A percentile compares a stretch with the other conserved stretches of the same genome.
These are phyloP conservation scores for Hydrotaea cyrtoneurina DNA, from an alignment of 2,888 invertebrate genomes.

Conservation along the genomic window DNA sequence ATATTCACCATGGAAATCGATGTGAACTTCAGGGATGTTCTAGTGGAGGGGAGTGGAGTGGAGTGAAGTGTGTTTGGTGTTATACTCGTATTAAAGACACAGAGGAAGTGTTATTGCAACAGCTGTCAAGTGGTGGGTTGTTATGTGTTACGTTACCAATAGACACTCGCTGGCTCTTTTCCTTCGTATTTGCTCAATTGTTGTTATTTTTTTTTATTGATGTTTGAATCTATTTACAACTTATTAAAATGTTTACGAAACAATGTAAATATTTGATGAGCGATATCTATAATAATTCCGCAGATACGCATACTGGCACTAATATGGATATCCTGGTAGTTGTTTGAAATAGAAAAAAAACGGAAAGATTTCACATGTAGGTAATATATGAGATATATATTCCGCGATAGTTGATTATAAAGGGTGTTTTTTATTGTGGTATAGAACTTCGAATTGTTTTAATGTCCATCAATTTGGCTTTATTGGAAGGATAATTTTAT, in stretches of 20 bases:
- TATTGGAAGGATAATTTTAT: too few relatives aligned
- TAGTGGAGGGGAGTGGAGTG: neutral
- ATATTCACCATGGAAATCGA: conserved; percentile 16
- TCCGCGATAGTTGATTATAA: too few relatives aligned
- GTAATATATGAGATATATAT: too few relatives aligned
- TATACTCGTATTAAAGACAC: conserved; percentile 14
- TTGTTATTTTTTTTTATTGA: conserved; percentile 38
- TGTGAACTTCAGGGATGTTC: conserved; percentile 10
- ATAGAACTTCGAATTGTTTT: too few relatives aligned
- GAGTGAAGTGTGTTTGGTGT: neutral
- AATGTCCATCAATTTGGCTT: too few relatives aligned
- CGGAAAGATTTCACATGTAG: too few relatives aligned
- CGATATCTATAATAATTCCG: conserved; percentile 53
- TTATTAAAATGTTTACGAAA: conserved; percentile 68
- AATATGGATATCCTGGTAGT: conserved; percentile 2
- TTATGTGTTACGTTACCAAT: neutral
- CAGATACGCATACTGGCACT: conserved; percentile 3
- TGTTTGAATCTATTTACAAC: conserved; percentile 54
- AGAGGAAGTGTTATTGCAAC: conserved; percentile 62
- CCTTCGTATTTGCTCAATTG: conserved; percentile 57
- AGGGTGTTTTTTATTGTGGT: too few relatives aligned
- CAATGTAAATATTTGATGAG: conserved; percentile 63
- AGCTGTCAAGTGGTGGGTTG: conserved; percentile 67
- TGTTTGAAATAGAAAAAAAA: too few relatives aligned
- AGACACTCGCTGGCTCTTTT: neutral